Percentiles rank a stretch among this genome's conserved stretches.
Evolutionary conservation across 2,797 vertebrate species (phyloP).

Genomic region (Rhinichthys osculus): DNA sequence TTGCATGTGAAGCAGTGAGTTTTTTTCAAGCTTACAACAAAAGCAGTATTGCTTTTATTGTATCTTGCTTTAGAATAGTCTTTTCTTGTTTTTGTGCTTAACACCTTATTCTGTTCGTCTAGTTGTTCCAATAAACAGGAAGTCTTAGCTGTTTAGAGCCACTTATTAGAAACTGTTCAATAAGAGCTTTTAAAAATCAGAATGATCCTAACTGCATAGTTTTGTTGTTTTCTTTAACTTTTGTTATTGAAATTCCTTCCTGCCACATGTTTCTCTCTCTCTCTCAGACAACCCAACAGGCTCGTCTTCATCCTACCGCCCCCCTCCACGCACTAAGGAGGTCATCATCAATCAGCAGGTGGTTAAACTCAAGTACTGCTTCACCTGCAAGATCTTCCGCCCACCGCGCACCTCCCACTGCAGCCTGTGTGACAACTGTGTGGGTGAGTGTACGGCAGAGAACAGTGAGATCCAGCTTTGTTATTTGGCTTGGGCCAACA

Average conservation of each 20-base stretch:
- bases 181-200: neutral
- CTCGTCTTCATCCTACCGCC: slow-evolving; percentile 83
- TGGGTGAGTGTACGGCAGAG: slow-evolving; percentile 80
- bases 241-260: neutral
- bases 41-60: neutral
- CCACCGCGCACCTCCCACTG: slow-evolving; percentile 95
- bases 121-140: neutral
- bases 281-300: slow-evolving; percentile 83
- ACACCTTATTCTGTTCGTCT: neutral
- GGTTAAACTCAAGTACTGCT: slow-evolving; percentile 96
- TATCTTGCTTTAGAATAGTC: neutral
- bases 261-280: neutral
- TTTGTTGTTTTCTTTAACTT: neutral
- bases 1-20: neutral
- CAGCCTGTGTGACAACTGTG: slow-evolving; percentile 96
- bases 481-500: neutral
- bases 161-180: neutral
- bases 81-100: neutral
- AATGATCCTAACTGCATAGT: neutral
- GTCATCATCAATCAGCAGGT: slow-evolving; percentile 91
- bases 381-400: slow-evolving; percentile 97
- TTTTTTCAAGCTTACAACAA: neutral
- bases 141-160: neutral
- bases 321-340: slow-evolving; percentile 90
- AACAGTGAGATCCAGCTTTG: neutral